Base-by-base conservation (phyloP, 2,797 vertebrate species). In the Poeciliopsis presidionis region DNA sequence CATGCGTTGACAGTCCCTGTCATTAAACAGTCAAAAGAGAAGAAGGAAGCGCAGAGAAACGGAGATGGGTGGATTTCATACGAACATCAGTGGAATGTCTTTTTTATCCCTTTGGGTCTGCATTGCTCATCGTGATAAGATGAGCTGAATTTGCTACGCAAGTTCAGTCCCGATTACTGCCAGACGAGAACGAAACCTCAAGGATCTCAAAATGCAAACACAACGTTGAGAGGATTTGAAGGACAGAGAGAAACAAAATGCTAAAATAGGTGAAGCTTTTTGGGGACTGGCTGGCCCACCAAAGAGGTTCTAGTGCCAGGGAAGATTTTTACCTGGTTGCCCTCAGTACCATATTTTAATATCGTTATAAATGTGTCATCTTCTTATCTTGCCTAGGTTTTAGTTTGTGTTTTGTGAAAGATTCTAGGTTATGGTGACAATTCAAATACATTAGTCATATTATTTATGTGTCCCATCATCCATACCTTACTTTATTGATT, bases 1-100 rank as follows among this genome's bases (percentile, higher is more conserved):
- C 67, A 79, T 75, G 79, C 87, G 88, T 84, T 84, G 87, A 93
- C 88, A 86, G 79, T 28, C 63, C 7, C 11, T 55, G 76, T 84
- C 81, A 77, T 80, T 77, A 82, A 80, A 73, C 72, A 80, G 73
- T 41, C 25, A 80, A 75, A 63, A 76, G 71, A 81, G 79, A 70
- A 75, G 84, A 76, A 51, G 59, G 49, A 73, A 41, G 28, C 41
- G 61, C 25, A 49, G 46, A 67, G 70, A 75, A 69, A 78, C n/a
- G 46, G 25, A 74, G 59, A 36, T 59, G 7, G 41, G 46, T 71
- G 22, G 9, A 45, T 41, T 46, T n/a, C 7, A 46, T 7, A 46
- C n/a, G 7, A 46, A 46, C 25, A 70, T 45, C 67, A 43, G 46
- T 30, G 7, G 25, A 28, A n/a, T 70, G 41, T 46, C 13, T 70